Evolutionary conservation across 2,113 vertebrate species (phyloP), one percentile per base, ranked within the genome.

Genomic region (Solenodon paradoxus): DNA sequence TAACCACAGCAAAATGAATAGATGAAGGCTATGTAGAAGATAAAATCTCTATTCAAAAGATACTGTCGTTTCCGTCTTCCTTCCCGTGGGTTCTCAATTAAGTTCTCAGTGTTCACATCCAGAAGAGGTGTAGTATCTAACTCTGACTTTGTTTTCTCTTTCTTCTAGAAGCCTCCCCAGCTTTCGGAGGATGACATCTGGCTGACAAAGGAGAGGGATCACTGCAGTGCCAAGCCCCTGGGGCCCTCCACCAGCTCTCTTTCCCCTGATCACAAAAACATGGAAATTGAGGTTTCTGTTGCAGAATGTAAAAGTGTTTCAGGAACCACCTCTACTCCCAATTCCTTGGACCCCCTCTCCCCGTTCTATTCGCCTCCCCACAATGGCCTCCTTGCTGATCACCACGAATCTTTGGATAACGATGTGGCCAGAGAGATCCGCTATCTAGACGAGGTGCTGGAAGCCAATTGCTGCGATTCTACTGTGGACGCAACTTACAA

Each of bases 391-490:
- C 98, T 98, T 85, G 5, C 57, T 0, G 98, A 99, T 64, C 98
- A 97, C 92, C 98, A 98, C 0, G 99, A 99, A 92, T 98, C 98
- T 68, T 97, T 99, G 90, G 99, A 99, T 94, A 99, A 98, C 24
- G 99, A 99, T 42, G 99, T 99, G 94, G 99, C 99, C 96, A 98
- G 99, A 98, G 99, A 99, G 98, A 99, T 99, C 97, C 98, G 98
- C 30, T 99, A 99, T 98, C 97, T 99, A 97, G 99, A 99, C 93
- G 99, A 99, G 98, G 99, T 99, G 30, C 97, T 99, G 78, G 99
- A 99, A 78, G 99, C 99, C 97, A 99, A 99, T 93, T 99, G 99
- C 94, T 99, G 98, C 0, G 99, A 99, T 49, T 98, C 99, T 77
- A 97, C 98, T 53, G 59, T 97, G 64, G 99, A 99, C 79, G 99